Conservation (phyloP, 2,888 invertebrate genomes). For the Callosobruchus maculatus region DNA sequence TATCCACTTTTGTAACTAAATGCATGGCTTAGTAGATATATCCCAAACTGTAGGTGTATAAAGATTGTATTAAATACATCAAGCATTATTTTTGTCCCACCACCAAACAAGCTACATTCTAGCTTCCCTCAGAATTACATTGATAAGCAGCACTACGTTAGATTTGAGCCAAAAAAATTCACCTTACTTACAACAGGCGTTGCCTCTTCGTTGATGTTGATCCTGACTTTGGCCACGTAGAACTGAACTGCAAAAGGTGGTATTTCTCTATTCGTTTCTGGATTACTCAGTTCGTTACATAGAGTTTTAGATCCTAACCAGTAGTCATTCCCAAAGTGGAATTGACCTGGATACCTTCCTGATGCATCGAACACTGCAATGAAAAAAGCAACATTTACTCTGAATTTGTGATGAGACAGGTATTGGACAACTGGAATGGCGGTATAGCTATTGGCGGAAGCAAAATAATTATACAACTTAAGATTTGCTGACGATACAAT, state of each 20-base stretch:
- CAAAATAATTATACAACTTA: too few species aligned
- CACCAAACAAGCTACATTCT: not conserved
- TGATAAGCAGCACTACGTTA: not conserved
- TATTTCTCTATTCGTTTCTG: conserved; percentile 51
- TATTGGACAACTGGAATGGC: too few species aligned
- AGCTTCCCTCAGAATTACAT: too few species aligned
- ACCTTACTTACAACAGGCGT: conserved; percentile 44
- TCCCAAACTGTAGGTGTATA: too few species aligned
- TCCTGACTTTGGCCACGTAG: conserved; percentile 54
- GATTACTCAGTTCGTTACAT: conserved; percentile 63
- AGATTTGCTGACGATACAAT: too few species aligned
- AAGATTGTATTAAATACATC: too few species aligned
- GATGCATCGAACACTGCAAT: conserved; percentile 76
- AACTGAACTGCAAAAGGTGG: conserved; percentile 62
- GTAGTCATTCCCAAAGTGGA: conserved; percentile 76
- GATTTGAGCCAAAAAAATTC: not conserved
- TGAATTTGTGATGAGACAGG: too few species aligned
- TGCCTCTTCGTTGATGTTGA: conserved; percentile 41
- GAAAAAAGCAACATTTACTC: too few species aligned
- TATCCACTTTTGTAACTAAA: too few species aligned
- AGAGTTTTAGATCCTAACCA: conserved; percentile 74
- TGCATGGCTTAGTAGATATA: too few species aligned
- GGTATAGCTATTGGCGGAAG: too few species aligned
- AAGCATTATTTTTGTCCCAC: not conserved
- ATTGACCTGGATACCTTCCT: conserved; percentile 72